phyloP scores from a whole-genome alignment of 2,113 vertebrate species.

The Festucalex cinctus region DNA sequence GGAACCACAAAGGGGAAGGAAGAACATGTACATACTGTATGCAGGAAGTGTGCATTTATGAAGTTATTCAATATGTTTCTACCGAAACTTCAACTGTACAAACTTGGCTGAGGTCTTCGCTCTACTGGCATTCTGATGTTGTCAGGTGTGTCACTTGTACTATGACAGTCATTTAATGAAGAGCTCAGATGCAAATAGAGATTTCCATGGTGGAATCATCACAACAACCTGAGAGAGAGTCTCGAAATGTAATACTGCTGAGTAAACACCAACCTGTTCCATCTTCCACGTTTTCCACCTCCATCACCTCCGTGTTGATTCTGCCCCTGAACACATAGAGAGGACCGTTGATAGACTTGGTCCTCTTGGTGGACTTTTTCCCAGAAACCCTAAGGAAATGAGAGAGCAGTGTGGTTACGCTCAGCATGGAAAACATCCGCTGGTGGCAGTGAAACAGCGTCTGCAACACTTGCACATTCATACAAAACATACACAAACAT shows the following conservation, averaged over 20 bases:
- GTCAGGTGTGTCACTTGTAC: background rate
- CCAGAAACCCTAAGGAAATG: slow-evolving; percentile 84
- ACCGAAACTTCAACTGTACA: background rate
- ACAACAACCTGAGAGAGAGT: background rate
- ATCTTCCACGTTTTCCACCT: slow-evolving; percentile 98
- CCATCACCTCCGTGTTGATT: slow-evolving; percentile 99
- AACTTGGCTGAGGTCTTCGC: background rate
- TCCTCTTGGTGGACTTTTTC: slow-evolving; percentile 93
- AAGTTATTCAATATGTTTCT: background rate
- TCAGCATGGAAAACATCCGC: slow-evolving; percentile 36
- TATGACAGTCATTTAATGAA: slow-evolving; percentile 9
- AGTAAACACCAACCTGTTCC: slow-evolving; percentile 85
- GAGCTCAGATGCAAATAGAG: background rate
- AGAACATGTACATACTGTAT: background rate
- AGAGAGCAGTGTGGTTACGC: slow-evolving; percentile 44
- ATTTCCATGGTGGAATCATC: background rate
- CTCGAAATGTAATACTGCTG: slow-evolving; percentile 11
- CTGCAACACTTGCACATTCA: slow-evolving; percentile 23
- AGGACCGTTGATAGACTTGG: slow-evolving; percentile 94
- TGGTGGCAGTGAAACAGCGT: slow-evolving; percentile 30
- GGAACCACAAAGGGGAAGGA: background rate
- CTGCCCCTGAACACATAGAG: slow-evolving; percentile 94
- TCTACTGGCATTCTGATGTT: background rate
- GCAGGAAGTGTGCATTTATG: background rate
- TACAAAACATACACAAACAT: background rate